A percentile compares a stretch with the other conserved stretches of the same genome.
phyloP scores from a whole-genome alignment of 2,797 vertebrate genomes.

The Gymnoscopelus microlampas region DNA sequence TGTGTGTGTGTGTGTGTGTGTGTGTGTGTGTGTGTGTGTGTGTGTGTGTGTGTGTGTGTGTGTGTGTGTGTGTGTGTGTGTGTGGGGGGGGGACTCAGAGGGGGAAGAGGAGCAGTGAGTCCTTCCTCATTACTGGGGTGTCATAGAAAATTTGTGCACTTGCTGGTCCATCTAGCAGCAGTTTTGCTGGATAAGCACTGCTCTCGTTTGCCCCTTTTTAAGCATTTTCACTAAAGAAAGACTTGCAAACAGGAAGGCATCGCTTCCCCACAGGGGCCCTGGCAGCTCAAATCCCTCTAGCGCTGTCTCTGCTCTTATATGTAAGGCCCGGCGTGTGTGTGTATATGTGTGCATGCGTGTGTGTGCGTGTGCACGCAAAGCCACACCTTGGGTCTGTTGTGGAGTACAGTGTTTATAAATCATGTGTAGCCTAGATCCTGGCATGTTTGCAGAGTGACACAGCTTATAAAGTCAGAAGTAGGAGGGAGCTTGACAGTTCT shows the following conservation, averaged over 20 bases:
- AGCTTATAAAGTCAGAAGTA: slow-evolving; percentile 18
- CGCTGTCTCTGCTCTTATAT: slow-evolving; percentile 63
- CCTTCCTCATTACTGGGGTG: slow-evolving; percentile 86
- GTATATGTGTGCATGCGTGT: not conserved
- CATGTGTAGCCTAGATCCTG: slow-evolving; percentile 26
- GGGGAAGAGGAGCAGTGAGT: slow-evolving; percentile 69
- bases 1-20: slow-evolving; percentile 2
- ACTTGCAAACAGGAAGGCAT: slow-evolving; percentile 74
- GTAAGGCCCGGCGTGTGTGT: slow-evolving; percentile 45
- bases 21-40: slow-evolving; percentile 2
- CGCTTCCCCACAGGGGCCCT: slow-evolving; percentile 50
- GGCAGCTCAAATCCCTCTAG: slow-evolving; percentile 50
- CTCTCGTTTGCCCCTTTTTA: slow-evolving; percentile 84
- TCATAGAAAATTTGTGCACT: slow-evolving; percentile 90
- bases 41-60: slow-evolving; percentile 2
- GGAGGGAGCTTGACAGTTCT: slow-evolving; percentile 23
- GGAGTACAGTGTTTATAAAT: slow-evolving; percentile 40
- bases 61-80: slow-evolving; percentile 1
- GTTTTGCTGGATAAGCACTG: slow-evolving; percentile 89
- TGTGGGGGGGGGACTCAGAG: slow-evolving; percentile 65
- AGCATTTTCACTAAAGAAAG: slow-evolving; percentile 73
- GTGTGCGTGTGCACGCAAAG: slow-evolving; percentile 1
- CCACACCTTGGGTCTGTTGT: slow-evolving; percentile 39
- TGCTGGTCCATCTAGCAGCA: slow-evolving; percentile 90
- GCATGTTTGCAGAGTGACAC: slow-evolving; percentile 31